phyloP scores from a whole-genome alignment of 2,797 vertebrate genomes.

The Taenioides sp. region DNA sequence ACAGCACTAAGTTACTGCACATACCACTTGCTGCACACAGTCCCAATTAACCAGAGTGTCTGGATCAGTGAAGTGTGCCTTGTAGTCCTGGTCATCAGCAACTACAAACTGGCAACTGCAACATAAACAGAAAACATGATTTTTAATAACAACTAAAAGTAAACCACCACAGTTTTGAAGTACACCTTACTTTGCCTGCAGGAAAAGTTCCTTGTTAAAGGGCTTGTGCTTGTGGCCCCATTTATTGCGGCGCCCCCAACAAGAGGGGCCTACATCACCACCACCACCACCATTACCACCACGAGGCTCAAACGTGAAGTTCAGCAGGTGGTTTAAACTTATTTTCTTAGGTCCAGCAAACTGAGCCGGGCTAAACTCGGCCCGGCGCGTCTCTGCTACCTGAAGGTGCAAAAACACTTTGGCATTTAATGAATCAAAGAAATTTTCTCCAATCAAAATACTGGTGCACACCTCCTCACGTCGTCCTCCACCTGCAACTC shows the following conservation, averaged over 20 bases:
- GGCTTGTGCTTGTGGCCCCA: slow-evolving; percentile 96
- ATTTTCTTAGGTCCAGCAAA: slow-evolving; percentile 98
- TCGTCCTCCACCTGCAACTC: slow-evolving; percentile 90
- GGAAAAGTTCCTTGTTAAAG: slow-evolving; percentile 98
- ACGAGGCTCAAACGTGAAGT: slow-evolving; percentile 98
- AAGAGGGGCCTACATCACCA: slow-evolving; percentile 85
- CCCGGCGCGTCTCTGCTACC: slow-evolving; percentile 97
- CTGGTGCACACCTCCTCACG: slow-evolving; percentile 90
- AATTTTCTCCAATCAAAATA: not conserved
- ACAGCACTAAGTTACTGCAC: slow-evolving; percentile 47
- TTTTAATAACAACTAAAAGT: not conserved
- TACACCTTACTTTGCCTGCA: slow-evolving; percentile 95
- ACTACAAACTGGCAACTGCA: slow-evolving; percentile 98
- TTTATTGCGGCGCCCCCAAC: slow-evolving; percentile 95
- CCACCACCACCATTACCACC: slow-evolving; percentile 81
- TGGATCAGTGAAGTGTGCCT: slow-evolving; percentile 95
- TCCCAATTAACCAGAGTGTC: slow-evolving; percentile 99
- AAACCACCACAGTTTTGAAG: not conserved
- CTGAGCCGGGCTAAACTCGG: slow-evolving; percentile 98
- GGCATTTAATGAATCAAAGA: not conserved
- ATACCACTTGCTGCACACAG: slow-evolving; percentile 99
- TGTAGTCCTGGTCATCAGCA: slow-evolving; percentile 95
- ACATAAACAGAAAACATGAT: slow-evolving; percentile 22
- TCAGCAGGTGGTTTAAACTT: slow-evolving; percentile 96
- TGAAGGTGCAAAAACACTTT: slow-evolving; percentile 51